These are phyloP conservation scores for Agrypnia vestita DNA, from an alignment of 1,140 invertebrate species.

Conservation along the genomic window DNA sequence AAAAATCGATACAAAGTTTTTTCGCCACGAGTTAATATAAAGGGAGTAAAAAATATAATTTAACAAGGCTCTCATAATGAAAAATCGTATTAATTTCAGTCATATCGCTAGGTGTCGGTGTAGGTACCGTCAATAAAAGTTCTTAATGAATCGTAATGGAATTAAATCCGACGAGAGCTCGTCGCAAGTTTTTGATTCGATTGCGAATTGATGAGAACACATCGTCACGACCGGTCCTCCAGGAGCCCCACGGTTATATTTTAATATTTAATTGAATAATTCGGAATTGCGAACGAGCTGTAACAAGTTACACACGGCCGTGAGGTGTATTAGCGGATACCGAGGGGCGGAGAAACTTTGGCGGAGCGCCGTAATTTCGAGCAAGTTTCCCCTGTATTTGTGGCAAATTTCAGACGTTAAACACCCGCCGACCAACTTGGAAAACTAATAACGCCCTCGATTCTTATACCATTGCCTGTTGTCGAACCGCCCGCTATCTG, in stretches of 20 bases:
- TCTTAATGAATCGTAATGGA: too few relatives aligned
- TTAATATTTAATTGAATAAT: constrained; percentile 25
- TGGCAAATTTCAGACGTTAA: constrained; percentile 49
- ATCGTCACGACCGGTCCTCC: too few relatives aligned
- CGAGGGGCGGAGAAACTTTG: constrained; percentile 10
- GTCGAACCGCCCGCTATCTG: constrained; percentile 35
- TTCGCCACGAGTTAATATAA: too few relatives aligned
- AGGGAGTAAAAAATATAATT: too few relatives aligned
- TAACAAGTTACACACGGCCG: neutral
- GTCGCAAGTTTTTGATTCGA: too few relatives aligned
- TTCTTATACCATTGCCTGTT: constrained; percentile 56
- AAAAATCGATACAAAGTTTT: too few relatives aligned
- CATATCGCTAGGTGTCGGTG: too few relatives aligned
- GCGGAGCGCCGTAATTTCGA: constrained; percentile 43
- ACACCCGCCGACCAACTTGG: constrained; percentile 43
- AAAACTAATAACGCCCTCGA: constrained; percentile 57
- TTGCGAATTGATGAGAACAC: too few relatives aligned
- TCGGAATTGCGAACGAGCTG: neutral
- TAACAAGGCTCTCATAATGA: too few relatives aligned
- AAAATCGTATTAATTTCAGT: too few relatives aligned
- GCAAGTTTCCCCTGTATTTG: constrained; percentile 51
- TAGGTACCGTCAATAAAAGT: too few relatives aligned
- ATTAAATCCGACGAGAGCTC: too few relatives aligned
- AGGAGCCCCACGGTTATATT: neutral
- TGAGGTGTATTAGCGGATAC: constrained; percentile 38